These are phyloP conservation scores for Blera fallax DNA, from an alignment of 2,888 invertebrate genomes.

Conservation along the genomic window DNA sequence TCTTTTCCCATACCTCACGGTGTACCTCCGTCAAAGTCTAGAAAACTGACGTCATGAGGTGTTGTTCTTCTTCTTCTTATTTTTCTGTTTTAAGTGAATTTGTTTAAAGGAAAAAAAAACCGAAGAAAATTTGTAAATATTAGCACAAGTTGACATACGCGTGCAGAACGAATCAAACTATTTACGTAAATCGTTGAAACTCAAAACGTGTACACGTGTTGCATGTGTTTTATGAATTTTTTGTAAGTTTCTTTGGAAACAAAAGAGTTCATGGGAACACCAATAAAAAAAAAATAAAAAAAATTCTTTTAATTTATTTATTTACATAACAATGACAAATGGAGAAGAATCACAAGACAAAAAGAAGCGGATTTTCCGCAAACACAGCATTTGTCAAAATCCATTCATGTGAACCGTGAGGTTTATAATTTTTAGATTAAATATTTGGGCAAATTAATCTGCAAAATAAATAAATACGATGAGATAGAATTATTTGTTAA, in stretches of 20 bases:
- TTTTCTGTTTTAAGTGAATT: neutral
- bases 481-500: neutral
- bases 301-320: neutral
- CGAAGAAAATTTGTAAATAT: neutral
- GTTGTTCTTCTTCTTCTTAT: neutral
- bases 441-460: neutral
- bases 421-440: neutral
- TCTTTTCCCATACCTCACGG: neutral
- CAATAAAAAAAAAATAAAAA: neutral
- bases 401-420: neutral
- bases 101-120: neutral
- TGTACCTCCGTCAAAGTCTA: neutral
- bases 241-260: neutral
- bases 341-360: neutral
- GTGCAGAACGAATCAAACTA: constrained; percentile 1
- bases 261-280: neutral
- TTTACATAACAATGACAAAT: neutral
- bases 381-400: neutral
- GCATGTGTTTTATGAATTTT: neutral
- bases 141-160: constrained; percentile 3
- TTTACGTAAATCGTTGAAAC: neutral
- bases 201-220: neutral
- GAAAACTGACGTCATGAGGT: neutral
- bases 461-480: neutral
- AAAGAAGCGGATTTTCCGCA: neutral